These are phyloP conservation scores for Ptyas mucosa DNA, from an alignment of 2,113 vertebrate genomes.

Conservation along the genomic window DNA sequence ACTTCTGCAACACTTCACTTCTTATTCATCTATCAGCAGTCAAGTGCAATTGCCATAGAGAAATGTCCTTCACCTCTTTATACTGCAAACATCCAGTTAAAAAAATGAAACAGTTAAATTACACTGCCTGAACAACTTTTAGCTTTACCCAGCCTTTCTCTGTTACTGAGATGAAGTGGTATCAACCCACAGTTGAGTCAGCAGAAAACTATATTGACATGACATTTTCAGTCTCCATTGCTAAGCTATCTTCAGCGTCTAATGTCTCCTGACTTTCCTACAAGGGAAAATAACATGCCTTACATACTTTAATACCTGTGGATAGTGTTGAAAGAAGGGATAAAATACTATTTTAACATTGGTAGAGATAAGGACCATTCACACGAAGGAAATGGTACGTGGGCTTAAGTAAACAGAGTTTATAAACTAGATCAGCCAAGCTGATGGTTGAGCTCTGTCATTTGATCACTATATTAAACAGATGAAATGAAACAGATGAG, in stretches of 20 bases:
- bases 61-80: neutral
- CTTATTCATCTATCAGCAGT: neutral
- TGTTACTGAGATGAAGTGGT: neutral
- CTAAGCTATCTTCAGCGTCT: neutral
- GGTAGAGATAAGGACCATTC: neutral
- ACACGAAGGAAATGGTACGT: neutral
- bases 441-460: neutral
- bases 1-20: neutral
- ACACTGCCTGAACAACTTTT: neutral
- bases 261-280: neutral
- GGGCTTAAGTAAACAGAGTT: neutral
- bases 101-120: neutral
- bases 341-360: neutral
- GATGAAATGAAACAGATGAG: neutral
- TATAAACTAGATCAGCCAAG: neutral
- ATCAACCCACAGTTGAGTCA: neutral
- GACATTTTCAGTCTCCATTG: neutral
- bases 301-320: neutral
- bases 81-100: neutral
- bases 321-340: conserved; percentile 46
- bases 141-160: neutral
- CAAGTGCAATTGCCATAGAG: neutral
- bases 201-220: neutral
- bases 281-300: neutral
- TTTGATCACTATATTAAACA: neutral